Evolutionary conservation across 2,113 vertebrate genomes (phyloP).

Genomic region (Phaethon lepturus): DNA sequence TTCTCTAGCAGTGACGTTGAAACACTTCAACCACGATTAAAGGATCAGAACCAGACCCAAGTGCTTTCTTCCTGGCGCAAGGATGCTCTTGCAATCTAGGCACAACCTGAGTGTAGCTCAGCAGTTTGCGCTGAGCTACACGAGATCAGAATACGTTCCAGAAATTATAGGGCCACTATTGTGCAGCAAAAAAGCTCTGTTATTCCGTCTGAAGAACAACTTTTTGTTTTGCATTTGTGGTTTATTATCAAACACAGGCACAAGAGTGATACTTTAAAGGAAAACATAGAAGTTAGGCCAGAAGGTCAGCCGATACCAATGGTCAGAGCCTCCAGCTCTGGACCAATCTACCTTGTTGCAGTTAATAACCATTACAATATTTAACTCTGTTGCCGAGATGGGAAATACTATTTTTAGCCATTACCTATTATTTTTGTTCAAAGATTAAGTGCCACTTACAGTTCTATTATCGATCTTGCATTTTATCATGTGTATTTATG

Average conservation of each 20-base stretch:
- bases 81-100: not conserved
- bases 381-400: not conserved
- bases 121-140: not conserved
- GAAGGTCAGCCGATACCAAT: not conserved
- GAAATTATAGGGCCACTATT: not conserved
- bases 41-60: not conserved
- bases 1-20: not conserved
- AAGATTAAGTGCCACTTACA: not conserved
- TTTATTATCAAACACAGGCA: not conserved
- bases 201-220: not conserved
- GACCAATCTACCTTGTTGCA: not conserved
- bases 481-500: not conserved
- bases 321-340: not conserved
- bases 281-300: not conserved
- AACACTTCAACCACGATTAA: not conserved
- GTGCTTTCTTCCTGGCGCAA: fast-evolving
- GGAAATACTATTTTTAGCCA: constrained; percentile 16
- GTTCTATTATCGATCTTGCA: not conserved
- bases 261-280: not conserved
- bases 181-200: not conserved
- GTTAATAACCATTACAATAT: not conserved
- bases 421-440: not conserved
- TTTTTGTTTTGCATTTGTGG: not conserved
- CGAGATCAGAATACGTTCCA: not conserved
- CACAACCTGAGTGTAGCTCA: not conserved